phyloP scores from a whole-genome alignment of 2,113 vertebrate genomes.

The Pheucticus melanocephalus region DNA sequence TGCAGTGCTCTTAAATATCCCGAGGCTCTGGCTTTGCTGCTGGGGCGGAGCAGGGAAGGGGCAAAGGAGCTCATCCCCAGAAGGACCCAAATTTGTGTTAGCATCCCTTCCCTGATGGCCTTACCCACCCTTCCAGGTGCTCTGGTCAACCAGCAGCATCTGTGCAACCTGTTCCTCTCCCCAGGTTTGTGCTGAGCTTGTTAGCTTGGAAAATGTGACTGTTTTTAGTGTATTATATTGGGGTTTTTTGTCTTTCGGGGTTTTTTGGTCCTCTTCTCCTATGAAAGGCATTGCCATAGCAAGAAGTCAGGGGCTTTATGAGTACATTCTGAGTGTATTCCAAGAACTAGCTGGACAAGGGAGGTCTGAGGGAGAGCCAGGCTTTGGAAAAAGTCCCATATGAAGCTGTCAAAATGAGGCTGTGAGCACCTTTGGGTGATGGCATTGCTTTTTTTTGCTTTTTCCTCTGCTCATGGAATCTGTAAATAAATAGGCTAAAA shows the following conservation, averaged over 20 bases:
- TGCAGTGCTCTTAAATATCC: constrained; percentile 22
- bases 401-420: not conserved
- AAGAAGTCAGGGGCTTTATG: not conserved
- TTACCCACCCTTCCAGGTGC: not conserved
- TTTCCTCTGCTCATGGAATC: not conserved
- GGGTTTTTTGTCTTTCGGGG: not conserved
- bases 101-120: not conserved
- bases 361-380: not conserved
- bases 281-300: not conserved
- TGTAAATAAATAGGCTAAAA: not conserved
- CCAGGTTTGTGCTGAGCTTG: not conserved
- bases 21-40: not conserved
- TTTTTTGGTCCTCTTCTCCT: not conserved
- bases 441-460: not conserved
- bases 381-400: fast-evolving
- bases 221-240: not conserved
- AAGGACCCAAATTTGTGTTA: not conserved
- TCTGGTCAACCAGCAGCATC: not conserved
- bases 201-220: not conserved
- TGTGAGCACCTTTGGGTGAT: not conserved
- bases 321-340: not conserved
- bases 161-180: not conserved
- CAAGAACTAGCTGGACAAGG: not conserved
- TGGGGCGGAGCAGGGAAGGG: not conserved
- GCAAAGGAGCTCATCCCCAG: not conserved